These are phyloP conservation scores for Saccostrea echinata DNA, from an alignment of 1,140 invertebrate genomes.

Conservation along the genomic window DNA sequence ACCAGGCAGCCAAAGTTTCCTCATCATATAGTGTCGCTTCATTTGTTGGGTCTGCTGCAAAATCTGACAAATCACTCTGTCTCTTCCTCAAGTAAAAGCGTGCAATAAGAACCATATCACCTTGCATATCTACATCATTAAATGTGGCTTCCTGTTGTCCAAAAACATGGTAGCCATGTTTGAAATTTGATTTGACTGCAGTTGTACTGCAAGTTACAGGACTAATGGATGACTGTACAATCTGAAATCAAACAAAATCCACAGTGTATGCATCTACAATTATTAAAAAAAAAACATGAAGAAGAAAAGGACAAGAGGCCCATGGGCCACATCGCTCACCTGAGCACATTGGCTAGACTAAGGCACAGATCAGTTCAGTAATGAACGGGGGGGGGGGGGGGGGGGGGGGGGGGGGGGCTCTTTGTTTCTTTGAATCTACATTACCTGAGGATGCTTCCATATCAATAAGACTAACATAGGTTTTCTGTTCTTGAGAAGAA, in stretches of 20 bases:
- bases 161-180: conserved; percentile 77
- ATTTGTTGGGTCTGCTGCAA: conserved; percentile 58
- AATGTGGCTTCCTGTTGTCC: conserved; percentile 78
- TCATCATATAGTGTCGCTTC: conserved; percentile 70
- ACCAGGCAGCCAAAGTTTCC: conserved; percentile 76
- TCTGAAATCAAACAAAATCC: conserved; percentile 62
- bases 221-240: conserved; percentile 76
- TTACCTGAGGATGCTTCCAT: too few species aligned
- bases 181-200: conserved; percentile 76
- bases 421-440: too few species aligned
- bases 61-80: conserved; percentile 55
- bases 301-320: too few species aligned
- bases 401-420: too few species aligned
- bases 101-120: conserved; percentile 76
- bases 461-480: too few species aligned
- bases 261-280: background rate
- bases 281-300: too few species aligned
- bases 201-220: conserved; percentile 77
- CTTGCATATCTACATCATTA: conserved; percentile 71
- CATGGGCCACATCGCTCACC: too few species aligned
- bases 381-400: too few species aligned
- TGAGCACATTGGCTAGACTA: too few species aligned
- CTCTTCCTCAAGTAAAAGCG: conserved; percentile 72
- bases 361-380: too few species aligned
- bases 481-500: too few species aligned